Evolutionary conservation across 2,888 invertebrate species (phyloP).

Genomic region (Candidula unifasciata): DNA sequence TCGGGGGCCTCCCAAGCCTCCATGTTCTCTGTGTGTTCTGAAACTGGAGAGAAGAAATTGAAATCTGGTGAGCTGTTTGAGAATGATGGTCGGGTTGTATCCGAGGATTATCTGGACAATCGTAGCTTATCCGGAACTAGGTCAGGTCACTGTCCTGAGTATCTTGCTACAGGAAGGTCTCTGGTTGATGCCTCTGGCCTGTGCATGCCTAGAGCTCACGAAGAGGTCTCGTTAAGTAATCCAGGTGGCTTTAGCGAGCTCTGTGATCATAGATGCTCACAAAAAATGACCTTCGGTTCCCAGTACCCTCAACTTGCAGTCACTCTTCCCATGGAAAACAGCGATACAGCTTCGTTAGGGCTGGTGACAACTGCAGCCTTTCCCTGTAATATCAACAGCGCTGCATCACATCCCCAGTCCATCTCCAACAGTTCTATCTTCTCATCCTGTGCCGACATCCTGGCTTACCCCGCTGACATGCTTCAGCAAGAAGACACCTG

Average conservation of each 20-base stretch:
- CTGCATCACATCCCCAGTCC: background rate
- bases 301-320: background rate
- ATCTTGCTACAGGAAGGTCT: background rate
- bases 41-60: conserved; percentile 64
- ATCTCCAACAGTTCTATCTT: background rate
- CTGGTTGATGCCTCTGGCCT: background rate
- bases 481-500: background rate
- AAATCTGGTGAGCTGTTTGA: conserved; percentile 35
- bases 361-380: background rate
- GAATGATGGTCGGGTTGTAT: conserved; percentile 33
- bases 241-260: background rate
- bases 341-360: too few species aligned
- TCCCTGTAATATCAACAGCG: background rate
- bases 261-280: background rate
- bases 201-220: background rate
- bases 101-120: conserved; percentile 62
- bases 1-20: conserved; percentile 61
- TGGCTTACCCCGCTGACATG: background rate
- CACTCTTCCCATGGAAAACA: background rate
- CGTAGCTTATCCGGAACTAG: conserved; percentile 28
- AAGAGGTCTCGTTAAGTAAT: background rate
- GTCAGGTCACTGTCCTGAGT: background rate
- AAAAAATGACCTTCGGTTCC: background rate
- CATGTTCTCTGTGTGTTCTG: conserved; percentile 66
- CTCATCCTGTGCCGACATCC: background rate